Conservation (phyloP, 1,140 invertebrate genomes). For the Meloidogyne floridensis region DNA sequence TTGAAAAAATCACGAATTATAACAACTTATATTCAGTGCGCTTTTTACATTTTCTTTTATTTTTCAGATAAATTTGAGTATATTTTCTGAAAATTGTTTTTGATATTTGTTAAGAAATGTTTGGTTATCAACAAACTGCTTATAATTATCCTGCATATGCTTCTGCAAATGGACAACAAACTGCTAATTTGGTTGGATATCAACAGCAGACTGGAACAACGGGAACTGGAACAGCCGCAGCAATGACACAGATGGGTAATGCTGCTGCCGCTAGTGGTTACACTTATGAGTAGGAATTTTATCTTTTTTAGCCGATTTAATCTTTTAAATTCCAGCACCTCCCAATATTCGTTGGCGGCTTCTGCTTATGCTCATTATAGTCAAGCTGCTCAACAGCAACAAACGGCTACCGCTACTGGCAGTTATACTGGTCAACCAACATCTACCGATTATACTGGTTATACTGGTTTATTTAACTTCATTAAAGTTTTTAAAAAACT, state of each 20-base stretch:
- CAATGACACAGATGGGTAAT: constrained; percentile 6
- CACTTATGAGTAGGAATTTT: constrained; percentile 8
- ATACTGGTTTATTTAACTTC: constrained; percentile 11
- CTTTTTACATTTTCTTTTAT: neutral
- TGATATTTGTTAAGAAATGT: constrained; percentile 19
- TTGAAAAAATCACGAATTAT: no score
- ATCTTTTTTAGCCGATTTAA: neutral
- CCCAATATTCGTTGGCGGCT: constrained; percentile 33
- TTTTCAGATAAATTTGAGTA: no score
- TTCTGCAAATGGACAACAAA: constrained; percentile 28
- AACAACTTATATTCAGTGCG: no score
- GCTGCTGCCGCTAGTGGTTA: constrained; percentile 8
- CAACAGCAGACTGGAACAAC: constrained; percentile 13
- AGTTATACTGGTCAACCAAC: constrained; percentile 22
- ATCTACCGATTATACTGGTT: constrained; percentile 23
- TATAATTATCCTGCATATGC: constrained; percentile 30
- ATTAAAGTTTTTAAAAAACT: neutral
- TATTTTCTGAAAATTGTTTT: no score
- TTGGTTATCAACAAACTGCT: constrained; percentile 28
- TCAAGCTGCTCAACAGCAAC: constrained; percentile 34
- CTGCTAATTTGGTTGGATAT: constrained; percentile 16
- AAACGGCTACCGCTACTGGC: constrained; percentile 4
- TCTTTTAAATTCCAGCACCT: constrained; percentile 11
- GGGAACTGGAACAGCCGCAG: constrained; percentile 10
- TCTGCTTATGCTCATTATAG: constrained; percentile 41